Base-by-base conservation (phyloP, 2,797 vertebrate genomes). In the Gephyroberyx darwinii region DNA sequence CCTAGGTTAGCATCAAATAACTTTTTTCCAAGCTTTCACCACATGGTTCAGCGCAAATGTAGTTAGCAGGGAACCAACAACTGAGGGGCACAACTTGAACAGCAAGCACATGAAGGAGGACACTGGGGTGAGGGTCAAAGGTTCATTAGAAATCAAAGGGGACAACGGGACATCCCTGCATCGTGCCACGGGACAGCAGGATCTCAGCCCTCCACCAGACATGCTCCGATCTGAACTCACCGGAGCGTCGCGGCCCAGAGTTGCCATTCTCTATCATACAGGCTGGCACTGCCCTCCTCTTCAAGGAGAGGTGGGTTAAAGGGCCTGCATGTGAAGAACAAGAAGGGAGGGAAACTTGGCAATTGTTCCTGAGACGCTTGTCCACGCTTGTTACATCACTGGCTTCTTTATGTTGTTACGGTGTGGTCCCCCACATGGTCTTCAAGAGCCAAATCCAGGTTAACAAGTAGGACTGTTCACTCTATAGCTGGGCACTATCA, bases 221-320 rank as follows among this genome's bases (percentile, higher is more conserved):
- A 31, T 79, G 83, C 70, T 89, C 85, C 45, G 22, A 80, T 19
- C 74, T 77, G 53, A 58, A 91, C 81, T 91, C 89, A 89, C 80
- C 82, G 22, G 79, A 80, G 75, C 75, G 69, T 5, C n/a, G 59
- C 0, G 59, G 80, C 41, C 70, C 76, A 4, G 77, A 71, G 57
- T 83, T 86, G 59, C 88, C 88, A 4, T 87, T 91, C 69, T 87
- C 85, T 69, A 88, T 51, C 50, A 60, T 63, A 61, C 48, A 74
- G 20, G 86, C 77, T 31, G 87, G 84, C 67, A 59, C 79, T 12
- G 84, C 83, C 80, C 82, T 87, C 83, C 84, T 77, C 85, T 88
- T 85, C 10, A 89, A 80, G 73, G 89, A 91, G 81, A 91, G 86
- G 69, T 89, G 89, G 82, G 73, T 56, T 70, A 89, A 85, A 64